Evolutionary conservation across 2,113 vertebrate genomes (phyloP), one percentile per base, ranked within the genome.

Genomic region (Protomyctophum bolini): DNA sequence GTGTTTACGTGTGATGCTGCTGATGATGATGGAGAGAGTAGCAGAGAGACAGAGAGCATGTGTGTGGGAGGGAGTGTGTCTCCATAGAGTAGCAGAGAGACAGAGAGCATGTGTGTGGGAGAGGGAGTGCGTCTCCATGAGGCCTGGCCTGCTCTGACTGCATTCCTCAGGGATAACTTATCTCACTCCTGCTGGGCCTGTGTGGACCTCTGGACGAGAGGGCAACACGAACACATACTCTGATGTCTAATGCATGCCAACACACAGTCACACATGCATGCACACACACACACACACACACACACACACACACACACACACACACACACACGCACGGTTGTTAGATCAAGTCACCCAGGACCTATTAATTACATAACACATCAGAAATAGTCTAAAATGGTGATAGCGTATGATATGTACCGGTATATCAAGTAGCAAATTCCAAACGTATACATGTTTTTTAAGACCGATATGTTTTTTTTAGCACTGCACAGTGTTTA

Each of bases 91-190:
- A 33, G 33, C 2, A 33, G 33, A 33, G 33, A 33, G 33, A 33
- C 33, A 2, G 33, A 33, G 33, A 28, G 29, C 47, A 29, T 60
- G 29, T 60, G 58, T 60, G 58, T 60, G 28, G 48, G 11, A 15
- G 14, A 28, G 68, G 73, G 83, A 83, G 83, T 82, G 57, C 58
- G 73, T 73, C 69, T 73, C 74, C 70, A 73, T 77, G 80, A 47
- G 46, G 69, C 29, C 21, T 52, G 81, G 71, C 79, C 75, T 59
- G 76, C 69, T 69, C 79, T 83, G n/a, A n/a, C n/a, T n/a, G 76
- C 79, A 89, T 91, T 92, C 89, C 86, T 83, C 63, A 60, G 73
- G 86, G 88, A 90, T 87, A 88, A 92, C 86, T 91, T 91, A 93
- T 92, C 91, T 89, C 56, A 75, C 74, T 78, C 82, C 86, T 83